These are phyloP conservation scores for Alviniconcha marisindica DNA, from an alignment of 1,140 invertebrate genomes.

Conservation along the genomic window DNA sequence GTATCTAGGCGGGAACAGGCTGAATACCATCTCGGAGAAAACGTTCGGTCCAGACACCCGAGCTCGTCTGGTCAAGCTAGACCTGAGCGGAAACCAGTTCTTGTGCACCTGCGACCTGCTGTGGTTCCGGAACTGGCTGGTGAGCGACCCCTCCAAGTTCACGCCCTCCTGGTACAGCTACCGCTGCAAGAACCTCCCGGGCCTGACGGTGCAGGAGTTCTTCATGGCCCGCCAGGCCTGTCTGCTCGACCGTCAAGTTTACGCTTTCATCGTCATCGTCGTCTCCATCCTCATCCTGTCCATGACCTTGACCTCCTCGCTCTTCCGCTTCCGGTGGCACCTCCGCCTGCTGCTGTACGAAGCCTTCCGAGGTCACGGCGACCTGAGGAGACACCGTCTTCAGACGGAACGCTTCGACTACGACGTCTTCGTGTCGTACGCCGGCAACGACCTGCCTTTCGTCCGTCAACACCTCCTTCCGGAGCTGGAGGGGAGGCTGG, in stretches of 20 bases:
- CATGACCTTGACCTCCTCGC: not conserved
- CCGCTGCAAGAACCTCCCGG: not conserved
- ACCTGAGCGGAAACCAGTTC: conserved; percentile 17
- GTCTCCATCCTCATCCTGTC: not conserved
- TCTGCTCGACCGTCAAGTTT: not conserved
- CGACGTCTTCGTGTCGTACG: conserved; percentile 46
- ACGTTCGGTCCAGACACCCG: not conserved
- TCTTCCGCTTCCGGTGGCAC: conserved; percentile 1
- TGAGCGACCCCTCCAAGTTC: not conserved
- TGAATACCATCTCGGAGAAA: not conserved
- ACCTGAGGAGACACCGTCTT: not conserved
- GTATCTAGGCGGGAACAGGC: not conserved
- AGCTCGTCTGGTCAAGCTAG: not conserved
- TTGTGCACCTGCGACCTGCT: conserved; percentile 32
- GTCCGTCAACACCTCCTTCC: conserved; percentile 73
- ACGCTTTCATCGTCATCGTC: not conserved
- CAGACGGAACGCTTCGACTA: conserved; percentile 34
- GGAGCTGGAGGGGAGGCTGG: conserved; percentile 30
- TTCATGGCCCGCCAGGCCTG: conserved; percentile 13
- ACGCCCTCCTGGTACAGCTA: not conserved
- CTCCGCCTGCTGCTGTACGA: conserved; percentile 29
- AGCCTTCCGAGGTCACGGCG: not conserved
- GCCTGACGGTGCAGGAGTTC: not conserved
- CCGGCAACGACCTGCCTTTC: not conserved
- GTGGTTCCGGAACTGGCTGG: conserved; percentile 43